Conservation (phyloP, 1,140 invertebrate genomes). For the Pseudomyrmex concolor region DNA sequence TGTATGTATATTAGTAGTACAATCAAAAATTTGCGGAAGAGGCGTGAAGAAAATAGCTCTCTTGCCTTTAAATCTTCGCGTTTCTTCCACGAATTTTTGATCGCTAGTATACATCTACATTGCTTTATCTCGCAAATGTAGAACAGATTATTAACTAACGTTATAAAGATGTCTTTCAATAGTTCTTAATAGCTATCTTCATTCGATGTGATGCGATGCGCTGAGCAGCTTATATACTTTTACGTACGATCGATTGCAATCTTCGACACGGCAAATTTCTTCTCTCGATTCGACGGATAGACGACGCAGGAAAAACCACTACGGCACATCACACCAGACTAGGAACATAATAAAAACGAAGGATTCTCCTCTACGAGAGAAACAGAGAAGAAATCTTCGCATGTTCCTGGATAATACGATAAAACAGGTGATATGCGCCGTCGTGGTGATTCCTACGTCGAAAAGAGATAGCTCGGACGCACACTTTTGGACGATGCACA, state of each 20-base stretch:
- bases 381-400: conserved; percentile 16
- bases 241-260: conserved; percentile 39
- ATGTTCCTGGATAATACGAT: conserved; percentile 28
- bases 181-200: conserved; percentile 40
- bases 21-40: no score
- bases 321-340: conserved; percentile 80
- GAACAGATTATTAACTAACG: conserved; percentile 57
- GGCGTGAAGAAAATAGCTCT: no score
- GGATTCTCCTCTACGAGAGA: background rate
- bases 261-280: conserved; percentile 33
- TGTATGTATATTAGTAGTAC: no score
- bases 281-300: conserved; percentile 57
- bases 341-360: conserved; percentile 40
- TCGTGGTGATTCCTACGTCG: conserved; percentile 74
- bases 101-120: background rate
- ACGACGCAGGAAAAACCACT: conserved; percentile 76
- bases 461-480: conserved; percentile 10
- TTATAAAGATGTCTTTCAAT: conserved; percentile 51
- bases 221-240: conserved; percentile 7
- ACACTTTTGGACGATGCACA: conserved; percentile 14
- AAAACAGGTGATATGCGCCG: conserved; percentile 73
- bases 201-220: background rate
- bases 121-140: conserved; percentile 43
- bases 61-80: no score
- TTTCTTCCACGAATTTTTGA: no score